phyloP scores from a whole-genome alignment of 2,797 vertebrate species.

The Coregonus sp. region DNA sequence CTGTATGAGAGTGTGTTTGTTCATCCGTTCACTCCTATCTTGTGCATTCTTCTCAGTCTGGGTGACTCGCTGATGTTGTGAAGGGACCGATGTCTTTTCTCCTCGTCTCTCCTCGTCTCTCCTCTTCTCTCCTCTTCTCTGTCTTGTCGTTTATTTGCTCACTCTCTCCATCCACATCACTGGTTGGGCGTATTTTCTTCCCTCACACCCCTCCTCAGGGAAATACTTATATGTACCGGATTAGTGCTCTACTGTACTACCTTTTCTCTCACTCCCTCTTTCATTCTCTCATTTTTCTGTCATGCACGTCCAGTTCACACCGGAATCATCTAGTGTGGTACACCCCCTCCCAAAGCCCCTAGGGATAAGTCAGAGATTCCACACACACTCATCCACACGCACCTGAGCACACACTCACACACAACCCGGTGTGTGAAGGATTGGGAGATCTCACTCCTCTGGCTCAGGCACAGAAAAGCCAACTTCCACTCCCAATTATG shows the following conservation, averaged over 20 bases:
- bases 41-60: background rate
- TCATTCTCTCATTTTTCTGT: background rate
- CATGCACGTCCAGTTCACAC: slow-evolving; percentile 8
- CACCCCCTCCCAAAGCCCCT: background rate
- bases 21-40: background rate
- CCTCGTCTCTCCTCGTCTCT: background rate
- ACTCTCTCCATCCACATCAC: background rate
- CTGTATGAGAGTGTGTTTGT: slow-evolving; percentile 28
- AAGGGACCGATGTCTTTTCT: background rate
- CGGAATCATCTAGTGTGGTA: slow-evolving; percentile 7
- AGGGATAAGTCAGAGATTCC: background rate
- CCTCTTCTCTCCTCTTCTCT: background rate
- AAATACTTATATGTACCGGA: slow-evolving; percentile 5
- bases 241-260: slow-evolving; percentile 6
- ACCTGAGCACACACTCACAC: background rate
- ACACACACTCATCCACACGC: background rate
- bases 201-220: slow-evolving; percentile 1
- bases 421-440: slow-evolving; percentile 43
- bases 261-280: slow-evolving; percentile 36
- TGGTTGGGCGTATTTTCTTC: slow-evolving; percentile 18
- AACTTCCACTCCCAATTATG: slow-evolving; percentile 80
- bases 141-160: background rate
- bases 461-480: slow-evolving; percentile 68
- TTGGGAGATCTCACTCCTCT: slow-evolving; percentile 54
- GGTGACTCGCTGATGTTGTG: background rate